Percentiles rank a stretch among this genome's conserved stretches.
These are phyloP conservation scores for Heliconius erato DNA, from an alignment of 2,888 invertebrate genomes.

Conservation along the genomic window DNA sequence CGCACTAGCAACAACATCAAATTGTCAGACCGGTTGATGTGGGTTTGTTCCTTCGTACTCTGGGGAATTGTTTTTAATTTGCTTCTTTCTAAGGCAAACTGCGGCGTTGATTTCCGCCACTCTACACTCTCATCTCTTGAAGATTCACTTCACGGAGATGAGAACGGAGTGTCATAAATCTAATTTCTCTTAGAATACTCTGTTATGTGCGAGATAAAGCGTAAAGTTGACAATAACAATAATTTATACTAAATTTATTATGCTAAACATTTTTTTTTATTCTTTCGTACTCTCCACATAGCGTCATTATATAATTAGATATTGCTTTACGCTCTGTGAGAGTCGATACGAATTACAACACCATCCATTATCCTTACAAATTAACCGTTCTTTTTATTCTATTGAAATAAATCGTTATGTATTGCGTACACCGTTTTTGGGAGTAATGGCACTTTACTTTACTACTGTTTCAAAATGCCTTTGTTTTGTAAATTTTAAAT, in stretches of 20 bases:
- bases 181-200: not conserved
- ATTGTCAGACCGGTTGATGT: no score
- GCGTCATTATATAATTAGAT: conserved; percentile 11
- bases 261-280: not conserved
- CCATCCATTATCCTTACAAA: conserved; percentile 27
- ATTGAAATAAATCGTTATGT: conserved; percentile 46
- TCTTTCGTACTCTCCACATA: not conserved
- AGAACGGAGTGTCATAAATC: not conserved
- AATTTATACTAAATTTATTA: not conserved
- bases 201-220: not conserved
- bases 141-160: no score
- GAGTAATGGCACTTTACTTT: conserved; percentile 45
- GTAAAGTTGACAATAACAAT: not conserved
- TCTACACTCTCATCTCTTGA: no score
- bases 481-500: conserved; percentile 42
- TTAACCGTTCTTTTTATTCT: conserved; percentile 23
- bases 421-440: conserved; percentile 41
- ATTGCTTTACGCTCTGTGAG: conserved; percentile 1
- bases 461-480: conserved; percentile 43
- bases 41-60: not conserved
- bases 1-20: no score
- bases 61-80: not conserved
- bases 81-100: not conserved
- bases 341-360: conserved; percentile 24
- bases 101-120: not conserved